phyloP scores from a whole-genome alignment of 2,888 invertebrate species.

The Homarus gammarus region DNA sequence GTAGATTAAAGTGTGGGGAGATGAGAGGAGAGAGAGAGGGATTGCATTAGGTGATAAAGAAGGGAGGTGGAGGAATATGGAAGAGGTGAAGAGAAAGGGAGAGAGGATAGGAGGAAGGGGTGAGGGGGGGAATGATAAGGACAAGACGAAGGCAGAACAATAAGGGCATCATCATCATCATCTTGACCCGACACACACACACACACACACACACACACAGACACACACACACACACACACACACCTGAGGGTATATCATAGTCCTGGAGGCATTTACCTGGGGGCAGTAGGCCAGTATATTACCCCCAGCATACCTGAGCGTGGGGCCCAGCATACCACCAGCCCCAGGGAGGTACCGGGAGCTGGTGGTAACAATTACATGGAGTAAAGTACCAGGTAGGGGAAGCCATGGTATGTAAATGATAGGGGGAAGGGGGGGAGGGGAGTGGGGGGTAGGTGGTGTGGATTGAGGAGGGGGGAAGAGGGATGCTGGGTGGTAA shows the following conservation, averaged over 20 bases:
- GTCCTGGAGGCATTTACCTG: no score
- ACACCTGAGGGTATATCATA: no score
- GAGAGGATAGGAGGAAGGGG: neutral
- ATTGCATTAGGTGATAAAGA: neutral
- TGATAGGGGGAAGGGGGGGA: no score
- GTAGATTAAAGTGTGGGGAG: neutral
- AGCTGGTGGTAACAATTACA: constrained; percentile 27
- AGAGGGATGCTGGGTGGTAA: constrained; percentile 33
- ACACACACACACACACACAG: neutral
- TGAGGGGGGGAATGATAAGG: no score
- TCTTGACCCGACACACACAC: neutral
- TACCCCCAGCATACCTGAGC: neutral
- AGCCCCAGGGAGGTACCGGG: constrained; percentile 7
- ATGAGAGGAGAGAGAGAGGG: neutral
- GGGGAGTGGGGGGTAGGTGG: no score
- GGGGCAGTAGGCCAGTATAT: no score
- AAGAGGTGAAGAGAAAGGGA: no score
- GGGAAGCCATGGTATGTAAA: neutral
- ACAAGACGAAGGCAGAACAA: no score
- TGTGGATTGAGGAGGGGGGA: neutral
- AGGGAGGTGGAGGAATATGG: neutral
- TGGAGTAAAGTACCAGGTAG: constrained; percentile 33
- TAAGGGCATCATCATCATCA: no score
- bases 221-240: no score
- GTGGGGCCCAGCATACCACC: neutral